A percentile compares a stretch with the other conserved stretches of the same genome.
These are phyloP conservation scores for Petrocephalus schoutedeni DNA, from an alignment of 2,797 vertebrate genomes.

Conservation along the genomic window DNA sequence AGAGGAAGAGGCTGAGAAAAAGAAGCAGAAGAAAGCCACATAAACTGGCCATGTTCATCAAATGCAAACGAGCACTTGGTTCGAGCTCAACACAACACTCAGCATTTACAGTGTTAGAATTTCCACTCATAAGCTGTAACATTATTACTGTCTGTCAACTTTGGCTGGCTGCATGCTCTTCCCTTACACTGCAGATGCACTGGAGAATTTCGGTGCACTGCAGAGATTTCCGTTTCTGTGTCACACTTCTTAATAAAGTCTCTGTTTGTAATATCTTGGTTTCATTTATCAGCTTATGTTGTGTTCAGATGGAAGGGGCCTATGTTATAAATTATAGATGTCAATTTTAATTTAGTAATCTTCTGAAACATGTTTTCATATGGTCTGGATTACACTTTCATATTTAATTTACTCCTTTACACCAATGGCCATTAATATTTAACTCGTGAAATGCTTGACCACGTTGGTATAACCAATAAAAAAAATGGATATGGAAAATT, in stretches of 20 bases:
- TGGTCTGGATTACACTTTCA: background rate
- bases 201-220: conserved; percentile 10
- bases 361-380: background rate
- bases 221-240: conserved; percentile 18
- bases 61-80: background rate
- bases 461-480: background rate
- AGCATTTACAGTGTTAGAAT: conserved; percentile 6
- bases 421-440: background rate
- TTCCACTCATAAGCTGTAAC: conserved; percentile 17
- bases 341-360: background rate
- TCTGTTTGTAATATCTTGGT: conserved; percentile 7
- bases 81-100: background rate
- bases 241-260: conserved; percentile 21
- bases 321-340: background rate
- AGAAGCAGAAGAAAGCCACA: conserved; percentile 74
- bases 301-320: background rate
- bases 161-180: conserved; percentile 14
- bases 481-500: background rate
- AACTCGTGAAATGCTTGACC: background rate
- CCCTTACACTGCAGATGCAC: conserved; percentile 2
- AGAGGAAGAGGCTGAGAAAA: conserved; percentile 77
- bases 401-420: background rate
- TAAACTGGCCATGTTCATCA: conserved; percentile 35
- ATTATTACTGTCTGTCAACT: background rate
- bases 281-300: background rate